Base-by-base conservation (phyloP, 2,797 vertebrate species). In the Semaprochilodus insignis region DNA sequence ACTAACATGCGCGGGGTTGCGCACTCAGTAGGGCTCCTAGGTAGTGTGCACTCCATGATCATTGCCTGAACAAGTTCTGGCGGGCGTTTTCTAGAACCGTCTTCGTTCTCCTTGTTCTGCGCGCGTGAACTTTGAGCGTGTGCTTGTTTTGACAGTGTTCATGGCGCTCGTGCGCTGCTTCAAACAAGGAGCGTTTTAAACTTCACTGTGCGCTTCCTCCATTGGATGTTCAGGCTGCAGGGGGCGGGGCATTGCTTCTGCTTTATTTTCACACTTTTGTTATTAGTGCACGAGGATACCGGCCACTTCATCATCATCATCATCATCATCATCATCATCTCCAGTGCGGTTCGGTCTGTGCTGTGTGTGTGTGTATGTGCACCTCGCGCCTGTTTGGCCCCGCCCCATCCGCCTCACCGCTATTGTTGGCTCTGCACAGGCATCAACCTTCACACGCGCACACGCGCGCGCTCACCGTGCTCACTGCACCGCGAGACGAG, bases 391-490 rank as follows among this genome's bases (percentile, higher is more conserved):
- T 65, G 27, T 4, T 48, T 65, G 62, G 59, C 21, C 59, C 59
- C 59, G 59, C 59, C 59, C 59, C 62, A 27, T n/a, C 60, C 8
- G 1, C 11, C 88, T 84, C 87, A 81, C 84, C 74, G 44, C 85
- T 86, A 81, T 70, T 59, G 77, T 74, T 82, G 83, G 80, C 79
- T 81, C 72, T 27, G 81, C 27, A 74, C 78, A 77, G 63, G 73
- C 77, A 54, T 69, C 88, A 77, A 78, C 86, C 83, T 82, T 86
- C 65, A 80, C 82, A 80, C 83, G 81, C 69, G 76, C 73, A 76
- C 25, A 63, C 81, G 71, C 78, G 80, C 51, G 19, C 17, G 19
- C 54, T 19, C 60, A 25, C 60, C 21, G 57, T 71, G 78, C 77
- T 16, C n/a, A 48, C 44, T 62, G 60, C 59, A 66, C 65, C 67